phyloP scores from a whole-genome alignment of 2,797 vertebrate genomes.

The Morelia viridis region DNA sequence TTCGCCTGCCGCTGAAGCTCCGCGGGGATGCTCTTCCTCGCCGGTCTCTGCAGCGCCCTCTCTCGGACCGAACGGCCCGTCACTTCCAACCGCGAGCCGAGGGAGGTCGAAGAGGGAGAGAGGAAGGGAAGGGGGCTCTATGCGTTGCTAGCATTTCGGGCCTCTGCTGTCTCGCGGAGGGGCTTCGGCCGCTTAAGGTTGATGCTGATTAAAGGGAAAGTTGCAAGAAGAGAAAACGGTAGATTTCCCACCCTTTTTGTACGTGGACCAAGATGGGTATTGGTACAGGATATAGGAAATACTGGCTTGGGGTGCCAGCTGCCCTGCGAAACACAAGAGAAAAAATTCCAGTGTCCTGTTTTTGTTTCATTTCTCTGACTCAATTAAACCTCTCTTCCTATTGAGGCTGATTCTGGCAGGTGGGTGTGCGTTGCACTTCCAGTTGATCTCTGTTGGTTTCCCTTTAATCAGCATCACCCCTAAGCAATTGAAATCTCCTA shows the following conservation, averaged over 20 bases:
- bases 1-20: not conserved
- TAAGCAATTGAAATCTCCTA: not conserved
- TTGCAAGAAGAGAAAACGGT: not conserved
- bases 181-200: not conserved
- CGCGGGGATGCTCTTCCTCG: not conserved
- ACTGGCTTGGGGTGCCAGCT: not conserved
- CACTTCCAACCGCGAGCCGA: not conserved
- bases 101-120: not conserved
- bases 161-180: not conserved
- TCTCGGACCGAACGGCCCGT: conserved; percentile 40
- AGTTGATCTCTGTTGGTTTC: not conserved
- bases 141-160: not conserved
- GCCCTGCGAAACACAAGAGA: not conserved
- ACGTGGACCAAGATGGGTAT: not conserved
- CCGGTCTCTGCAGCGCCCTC: conserved; percentile 61
- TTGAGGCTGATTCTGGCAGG: not conserved
- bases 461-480: not conserved
- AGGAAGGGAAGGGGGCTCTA: not conserved
- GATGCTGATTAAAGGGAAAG: not conserved
- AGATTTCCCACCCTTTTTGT: not conserved
- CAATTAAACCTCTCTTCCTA: not conserved
- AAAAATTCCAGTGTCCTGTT: not conserved
- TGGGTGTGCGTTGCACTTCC: not conserved
- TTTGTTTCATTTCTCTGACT: not conserved
- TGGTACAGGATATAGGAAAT: not conserved